Evolutionary conservation across 2,888 invertebrate genomes (phyloP), one percentile per base, ranked within the genome.

Genomic region (Heteromurus nitidus): DNA sequence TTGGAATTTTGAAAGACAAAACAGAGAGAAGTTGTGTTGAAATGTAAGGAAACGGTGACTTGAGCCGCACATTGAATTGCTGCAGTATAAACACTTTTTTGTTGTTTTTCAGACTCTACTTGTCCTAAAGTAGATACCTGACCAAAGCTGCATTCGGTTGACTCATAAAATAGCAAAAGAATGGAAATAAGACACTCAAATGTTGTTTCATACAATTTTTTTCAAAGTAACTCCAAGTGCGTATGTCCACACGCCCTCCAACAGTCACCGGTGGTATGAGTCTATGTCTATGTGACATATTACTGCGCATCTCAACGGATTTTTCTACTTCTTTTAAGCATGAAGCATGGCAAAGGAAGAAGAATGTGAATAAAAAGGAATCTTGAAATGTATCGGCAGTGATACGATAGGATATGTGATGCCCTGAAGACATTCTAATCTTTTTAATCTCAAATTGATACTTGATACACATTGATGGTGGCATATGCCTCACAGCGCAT

Each of bases 401-500:
- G 13, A 68, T 30, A 24, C 24, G 24, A 28, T 47, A 47, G 18
- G 20, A 0, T 18, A 28, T 26, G 18, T 26, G 47, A 62, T 72
- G 11, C 62, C 60, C 62, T 72, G 44, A 62, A 60, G 62, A 13
- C 72, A 62, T 16, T 31, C 24, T 36, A 7, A 60, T 60, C 42
- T 72, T 28, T 55, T 18, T n/a, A n/a, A 28, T 42, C 28, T 26
- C 42, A 72, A 72, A 31, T 62, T 70, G 44, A 60, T 36, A 44
- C 60, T 13, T 36, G 24, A 72, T 26, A 31, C 13, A 1, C 22
- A 3, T 31, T 60, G 24, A 22, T 26, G 22, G 74, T 74, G 74
- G 36, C 53, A 64, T 74, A 64, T 76, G 76, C 76, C 76, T 62
- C 22, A 44, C 26, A 60, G 68, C 47, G 20, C 58, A 60, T 20